These are phyloP conservation scores for Rhombomys opimus DNA, from an alignment of 2,113 vertebrate genomes.

Conservation along the genomic window DNA sequence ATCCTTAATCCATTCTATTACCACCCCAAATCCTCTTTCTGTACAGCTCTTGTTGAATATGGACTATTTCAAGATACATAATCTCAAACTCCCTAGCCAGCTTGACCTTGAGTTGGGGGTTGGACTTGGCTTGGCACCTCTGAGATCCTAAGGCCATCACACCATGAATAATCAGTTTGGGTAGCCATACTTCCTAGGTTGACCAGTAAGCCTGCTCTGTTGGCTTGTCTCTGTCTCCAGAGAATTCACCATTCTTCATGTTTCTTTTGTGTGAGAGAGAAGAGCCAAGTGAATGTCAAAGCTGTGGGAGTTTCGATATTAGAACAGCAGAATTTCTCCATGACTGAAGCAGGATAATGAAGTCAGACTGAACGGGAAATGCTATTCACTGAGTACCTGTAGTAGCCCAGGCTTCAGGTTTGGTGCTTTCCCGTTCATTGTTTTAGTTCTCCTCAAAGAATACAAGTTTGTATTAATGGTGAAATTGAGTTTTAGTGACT, in stretches of 20 bases:
- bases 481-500: conserved; percentile 19
- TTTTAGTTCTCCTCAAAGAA: conserved; percentile 52
- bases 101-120: not conserved
- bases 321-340: not conserved
- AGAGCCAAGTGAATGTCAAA: not conserved
- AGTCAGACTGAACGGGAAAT: not conserved
- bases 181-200: not conserved
- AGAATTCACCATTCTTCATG: not conserved
- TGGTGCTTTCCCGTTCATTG: not conserved
- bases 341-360: not conserved
- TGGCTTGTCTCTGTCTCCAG: not conserved
- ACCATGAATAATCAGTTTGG: not conserved
- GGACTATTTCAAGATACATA: not conserved
- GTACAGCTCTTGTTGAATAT: not conserved
- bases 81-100: conserved; percentile 36
- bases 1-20: not conserved
- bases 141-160: not conserved
- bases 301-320: not conserved
- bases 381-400: not conserved
- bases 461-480: not conserved
- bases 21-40: not conserved
- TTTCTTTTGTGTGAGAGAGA: conserved; percentile 42
- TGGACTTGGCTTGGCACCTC: not conserved
- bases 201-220: not conserved
- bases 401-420: not conserved